Evolutionary conservation across 2,888 invertebrate species (phyloP).

Genomic region (Heliconius ethilla): DNA sequence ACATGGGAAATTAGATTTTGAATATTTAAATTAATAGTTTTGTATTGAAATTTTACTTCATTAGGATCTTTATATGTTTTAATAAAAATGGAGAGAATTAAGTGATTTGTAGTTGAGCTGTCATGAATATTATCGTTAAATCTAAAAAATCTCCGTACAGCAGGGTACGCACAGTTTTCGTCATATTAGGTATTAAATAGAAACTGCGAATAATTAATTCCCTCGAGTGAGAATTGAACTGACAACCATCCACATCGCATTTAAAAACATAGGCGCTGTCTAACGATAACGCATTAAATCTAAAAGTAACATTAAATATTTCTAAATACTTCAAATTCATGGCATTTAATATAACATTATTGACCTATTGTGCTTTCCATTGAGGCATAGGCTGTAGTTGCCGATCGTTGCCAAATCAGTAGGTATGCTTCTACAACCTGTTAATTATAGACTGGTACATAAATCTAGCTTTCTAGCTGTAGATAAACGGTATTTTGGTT

Average conservation of each 20-base stretch:
- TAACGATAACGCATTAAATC: neutral
- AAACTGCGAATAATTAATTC: neutral
- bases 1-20: neutral
- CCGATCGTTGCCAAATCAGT: constrained; percentile 13
- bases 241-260: neutral
- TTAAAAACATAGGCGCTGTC: neutral
- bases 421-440: constrained; percentile 12
- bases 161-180: too few species aligned
- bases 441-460: constrained; percentile 1
- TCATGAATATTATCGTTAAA: too few species aligned
- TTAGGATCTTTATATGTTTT: too few species aligned
- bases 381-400: constrained; percentile 11
- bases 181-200: too few species aligned
- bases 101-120: too few species aligned
- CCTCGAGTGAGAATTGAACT: neutral
- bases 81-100: too few species aligned
- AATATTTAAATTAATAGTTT: neutral
- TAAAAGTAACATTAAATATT: neutral
- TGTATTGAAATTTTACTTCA: neutral
- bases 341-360: constrained; percentile 4
- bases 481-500: neutral
- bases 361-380: constrained; percentile 21
- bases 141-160: too few species aligned
- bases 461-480: constrained; percentile 1
- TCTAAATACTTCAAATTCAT: neutral